phyloP scores from a whole-genome alignment of 1,140 invertebrate species.

The Heliconius himera region DNA sequence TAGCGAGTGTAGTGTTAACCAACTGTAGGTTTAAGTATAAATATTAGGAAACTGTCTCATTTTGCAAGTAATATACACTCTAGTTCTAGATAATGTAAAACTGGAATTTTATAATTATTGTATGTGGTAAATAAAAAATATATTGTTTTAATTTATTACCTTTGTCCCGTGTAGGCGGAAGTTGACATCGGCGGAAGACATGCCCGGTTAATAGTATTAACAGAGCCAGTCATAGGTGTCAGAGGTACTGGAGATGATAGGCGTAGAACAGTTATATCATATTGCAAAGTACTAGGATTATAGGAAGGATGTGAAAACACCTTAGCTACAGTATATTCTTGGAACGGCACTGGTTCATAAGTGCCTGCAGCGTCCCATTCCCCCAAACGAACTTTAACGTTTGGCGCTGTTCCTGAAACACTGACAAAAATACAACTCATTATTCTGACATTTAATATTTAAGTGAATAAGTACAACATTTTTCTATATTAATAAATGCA shows the following conservation, averaged over 20 bases:
- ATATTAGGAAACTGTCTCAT: too few species aligned
- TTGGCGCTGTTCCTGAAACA: conserved; percentile 69
- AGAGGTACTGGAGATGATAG: conserved; percentile 83
- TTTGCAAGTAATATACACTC: too few species aligned
- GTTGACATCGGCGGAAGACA: conserved; percentile 83
- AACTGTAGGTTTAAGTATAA: too few species aligned
- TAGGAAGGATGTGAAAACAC: conserved; percentile 86
- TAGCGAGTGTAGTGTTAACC: too few species aligned
- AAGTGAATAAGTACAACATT: not conserved
- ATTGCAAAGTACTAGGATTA: conserved; percentile 85
- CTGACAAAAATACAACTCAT: conserved; percentile 44
- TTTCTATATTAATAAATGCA: too few species aligned
- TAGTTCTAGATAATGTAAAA: too few species aligned
- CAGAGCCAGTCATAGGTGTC: conserved; percentile 64
- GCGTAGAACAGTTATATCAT: conserved; percentile 86
- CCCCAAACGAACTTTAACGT: conserved; percentile 85
- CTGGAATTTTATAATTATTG: too few species aligned
- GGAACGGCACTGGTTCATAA: conserved; percentile 83
- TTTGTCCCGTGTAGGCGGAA: conserved; percentile 82
- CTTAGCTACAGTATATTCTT: conserved; percentile 82
- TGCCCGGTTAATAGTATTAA: conserved; percentile 87
- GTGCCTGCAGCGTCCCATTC: conserved; percentile 86
- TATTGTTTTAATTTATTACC: conserved; percentile 56
- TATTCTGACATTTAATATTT: not conserved
- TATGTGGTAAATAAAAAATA: not conserved